A percentile compares a stretch with the other conserved stretches of the same genome.
Conservation (phyloP, 2,113 vertebrate species). For the Nansenia antarctica region DNA sequence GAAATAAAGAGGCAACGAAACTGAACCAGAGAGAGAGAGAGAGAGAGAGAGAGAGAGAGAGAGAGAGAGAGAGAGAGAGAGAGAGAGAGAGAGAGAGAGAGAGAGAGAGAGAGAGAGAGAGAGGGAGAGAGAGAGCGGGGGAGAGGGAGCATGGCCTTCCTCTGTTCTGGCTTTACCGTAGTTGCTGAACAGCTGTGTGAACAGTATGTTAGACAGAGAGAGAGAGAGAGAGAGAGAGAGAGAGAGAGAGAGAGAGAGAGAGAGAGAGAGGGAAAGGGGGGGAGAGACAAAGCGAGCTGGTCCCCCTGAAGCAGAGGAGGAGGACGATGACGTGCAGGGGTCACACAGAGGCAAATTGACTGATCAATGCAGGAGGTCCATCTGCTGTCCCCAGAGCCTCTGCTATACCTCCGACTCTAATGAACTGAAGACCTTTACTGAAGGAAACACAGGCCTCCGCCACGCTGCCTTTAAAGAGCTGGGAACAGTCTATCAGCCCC, state of each 20-base stretch:
- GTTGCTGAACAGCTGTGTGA: slow-evolving; percentile 9
- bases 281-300: neutral
- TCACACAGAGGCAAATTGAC: slow-evolving; percentile 43
- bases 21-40: slow-evolving; percentile 22
- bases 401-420: slow-evolving; percentile 21
- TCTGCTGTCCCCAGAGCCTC: slow-evolving; percentile 9
- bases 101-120: neutral
- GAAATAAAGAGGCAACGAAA: slow-evolving; percentile 17
- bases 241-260: neutral
- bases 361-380: slow-evolving; percentile 35
- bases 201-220: neutral
- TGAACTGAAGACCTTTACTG: slow-evolving; percentile 22
- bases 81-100: neutral
- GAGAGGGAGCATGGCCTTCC: slow-evolving; percentile 16
- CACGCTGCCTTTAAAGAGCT: neutral
- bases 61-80: neutral
- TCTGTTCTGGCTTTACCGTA: slow-evolving; percentile 11
- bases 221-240: slow-evolving; percentile 1
- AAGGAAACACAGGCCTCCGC: neutral
- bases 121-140: slow-evolving; percentile 1
- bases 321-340: slow-evolving; percentile 12
- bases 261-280: slow-evolving; percentile 8
- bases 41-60: neutral
- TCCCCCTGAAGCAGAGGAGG: slow-evolving; percentile 1
- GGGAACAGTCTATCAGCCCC: neutral